A percentile compares a stretch with the other conserved stretches of the same genome.
phyloP scores from a whole-genome alignment of 2,113 vertebrate species.

The Erythrolamprus reginae region DNA sequence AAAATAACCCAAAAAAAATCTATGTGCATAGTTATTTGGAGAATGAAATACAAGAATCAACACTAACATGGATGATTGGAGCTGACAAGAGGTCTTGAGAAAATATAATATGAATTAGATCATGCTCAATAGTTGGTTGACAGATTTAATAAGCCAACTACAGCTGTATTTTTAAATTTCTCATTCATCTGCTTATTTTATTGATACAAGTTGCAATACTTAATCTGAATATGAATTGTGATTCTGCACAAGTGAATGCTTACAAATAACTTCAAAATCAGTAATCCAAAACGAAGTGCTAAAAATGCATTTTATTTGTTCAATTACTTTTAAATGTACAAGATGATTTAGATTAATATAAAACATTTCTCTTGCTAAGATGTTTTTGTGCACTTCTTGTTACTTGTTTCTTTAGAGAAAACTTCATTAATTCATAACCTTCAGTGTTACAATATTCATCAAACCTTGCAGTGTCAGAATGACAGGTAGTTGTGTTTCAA shows the following conservation, averaged over 20 bases:
- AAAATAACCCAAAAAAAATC: fast-evolving
- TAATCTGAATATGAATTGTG: neutral
- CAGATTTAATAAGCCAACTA: neutral
- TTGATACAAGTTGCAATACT: neutral
- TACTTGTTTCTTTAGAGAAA: neutral
- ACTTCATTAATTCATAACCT: neutral
- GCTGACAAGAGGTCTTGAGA: neutral
- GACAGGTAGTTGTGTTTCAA: neutral
- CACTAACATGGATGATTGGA: neutral
- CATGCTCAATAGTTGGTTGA: neutral
- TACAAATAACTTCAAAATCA: neutral
- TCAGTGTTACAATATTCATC: neutral
- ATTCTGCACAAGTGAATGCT: neutral
- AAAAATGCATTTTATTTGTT: neutral
- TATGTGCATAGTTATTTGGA: neutral
- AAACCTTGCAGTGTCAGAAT: neutral
- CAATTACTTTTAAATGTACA: neutral
- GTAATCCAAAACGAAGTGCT: neutral
- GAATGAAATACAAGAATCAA: neutral
- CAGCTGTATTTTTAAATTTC: neutral
- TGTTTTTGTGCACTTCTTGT: neutral
- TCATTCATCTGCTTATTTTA: neutral
- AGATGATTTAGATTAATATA: neutral
- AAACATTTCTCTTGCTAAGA: neutral
- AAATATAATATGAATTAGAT: neutral